Percentiles rank a stretch among this genome's conserved stretches.
Evolutionary conservation across 30 jellyfish, hydroid and myxozoan species (phyloP).

Genomic region (Aurelia aurita complex sp. Pacific): DNA sequence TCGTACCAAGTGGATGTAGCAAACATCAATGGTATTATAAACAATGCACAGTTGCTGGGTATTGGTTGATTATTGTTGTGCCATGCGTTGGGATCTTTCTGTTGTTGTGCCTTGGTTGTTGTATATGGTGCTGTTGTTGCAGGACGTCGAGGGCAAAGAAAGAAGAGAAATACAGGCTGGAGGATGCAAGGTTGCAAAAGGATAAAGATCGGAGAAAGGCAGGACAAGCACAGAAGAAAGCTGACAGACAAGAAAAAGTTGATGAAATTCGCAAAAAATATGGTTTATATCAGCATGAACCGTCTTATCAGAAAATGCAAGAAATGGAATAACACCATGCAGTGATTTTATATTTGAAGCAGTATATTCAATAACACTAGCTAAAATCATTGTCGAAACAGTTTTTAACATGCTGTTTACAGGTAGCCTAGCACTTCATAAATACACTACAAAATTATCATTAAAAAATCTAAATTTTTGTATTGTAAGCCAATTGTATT

Average conservation of each 20-base stretch:
- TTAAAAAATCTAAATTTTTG: no score
- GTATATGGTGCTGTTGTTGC: conserved; percentile 95
- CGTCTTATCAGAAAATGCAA: conserved; percentile 63
- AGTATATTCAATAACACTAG: background rate
- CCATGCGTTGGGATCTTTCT: conserved; percentile 86
- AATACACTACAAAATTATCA: no score
- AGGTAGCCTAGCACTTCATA: no score
- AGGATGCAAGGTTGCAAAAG: conserved; percentile 51
- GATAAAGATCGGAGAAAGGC: conserved; percentile 76
- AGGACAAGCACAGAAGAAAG: conserved; percentile 69
- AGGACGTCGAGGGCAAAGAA: conserved; percentile 53
- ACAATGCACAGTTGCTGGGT: conserved; percentile 90
- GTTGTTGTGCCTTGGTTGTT: conserved; percentile 67
- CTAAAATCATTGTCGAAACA: background rate
- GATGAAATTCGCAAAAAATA: conserved; percentile 83
- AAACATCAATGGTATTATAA: conserved; percentile 81
- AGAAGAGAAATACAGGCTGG: conserved; percentile 72
- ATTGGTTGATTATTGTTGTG: conserved; percentile 80
- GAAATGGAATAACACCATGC: conserved; percentile 56
- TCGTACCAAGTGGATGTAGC: conserved; percentile 85
- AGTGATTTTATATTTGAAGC: background rate
- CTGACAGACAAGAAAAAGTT: conserved; percentile 73
- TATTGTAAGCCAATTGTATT: no score
- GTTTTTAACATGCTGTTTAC: background rate
- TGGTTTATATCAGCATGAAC: conserved; percentile 78